A percentile compares a stretch with the other conserved stretches of the same genome.
These are phyloP conservation scores for Drosophila quadrilineata DNA, from an alignment of 1,140 invertebrate genomes.

Conservation along the genomic window DNA sequence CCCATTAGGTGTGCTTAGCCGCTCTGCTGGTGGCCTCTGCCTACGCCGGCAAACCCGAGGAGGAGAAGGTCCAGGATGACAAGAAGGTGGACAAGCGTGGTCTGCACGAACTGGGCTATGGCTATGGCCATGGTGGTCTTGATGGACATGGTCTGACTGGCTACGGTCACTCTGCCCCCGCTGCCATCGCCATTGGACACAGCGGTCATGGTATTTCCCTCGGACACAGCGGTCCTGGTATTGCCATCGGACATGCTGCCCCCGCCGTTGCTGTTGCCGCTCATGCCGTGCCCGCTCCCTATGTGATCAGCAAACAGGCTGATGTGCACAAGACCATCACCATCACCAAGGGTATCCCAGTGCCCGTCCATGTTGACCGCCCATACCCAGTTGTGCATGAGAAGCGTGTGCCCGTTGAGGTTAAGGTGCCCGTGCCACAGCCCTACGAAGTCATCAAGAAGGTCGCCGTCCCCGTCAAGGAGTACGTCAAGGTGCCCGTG, in stretches of 20 bases:
- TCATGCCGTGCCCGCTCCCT: conserved; percentile 60
- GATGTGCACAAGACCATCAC: conserved; percentile 88
- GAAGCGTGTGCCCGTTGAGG: conserved; percentile 85
- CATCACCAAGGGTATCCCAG: conserved; percentile 86
- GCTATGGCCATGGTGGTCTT: conserved; percentile 84
- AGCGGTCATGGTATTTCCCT: conserved; percentile 38
- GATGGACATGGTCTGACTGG: conserved; percentile 72
- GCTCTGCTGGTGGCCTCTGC: conserved; percentile 87
- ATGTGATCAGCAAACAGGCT: conserved; percentile 82
- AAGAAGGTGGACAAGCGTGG: conserved; percentile 85
- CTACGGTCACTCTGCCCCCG: conserved; percentile 58
- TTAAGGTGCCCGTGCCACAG: conserved; percentile 85
- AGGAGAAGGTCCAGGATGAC: conserved; percentile 84
- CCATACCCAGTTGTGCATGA: conserved; percentile 85
- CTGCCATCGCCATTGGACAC: conserved; percentile 52
- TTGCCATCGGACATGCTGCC: conserved; percentile 27
- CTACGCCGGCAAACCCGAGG: conserved; percentile 81
- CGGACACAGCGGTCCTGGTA: conserved; percentile 31
- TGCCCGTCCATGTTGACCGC: conserved; percentile 85
- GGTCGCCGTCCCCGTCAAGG: conserved; percentile 86
- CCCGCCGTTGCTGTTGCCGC: conserved; percentile 55
- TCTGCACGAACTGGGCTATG: conserved; percentile 84
- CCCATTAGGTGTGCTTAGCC: conserved; percentile 87
- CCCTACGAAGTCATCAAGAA: conserved; percentile 87
- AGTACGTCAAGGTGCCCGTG: conserved; percentile 86